These are phyloP conservation scores for Anser cygnoides DNA, from an alignment of 2,113 vertebrate species.

Conservation along the genomic window DNA sequence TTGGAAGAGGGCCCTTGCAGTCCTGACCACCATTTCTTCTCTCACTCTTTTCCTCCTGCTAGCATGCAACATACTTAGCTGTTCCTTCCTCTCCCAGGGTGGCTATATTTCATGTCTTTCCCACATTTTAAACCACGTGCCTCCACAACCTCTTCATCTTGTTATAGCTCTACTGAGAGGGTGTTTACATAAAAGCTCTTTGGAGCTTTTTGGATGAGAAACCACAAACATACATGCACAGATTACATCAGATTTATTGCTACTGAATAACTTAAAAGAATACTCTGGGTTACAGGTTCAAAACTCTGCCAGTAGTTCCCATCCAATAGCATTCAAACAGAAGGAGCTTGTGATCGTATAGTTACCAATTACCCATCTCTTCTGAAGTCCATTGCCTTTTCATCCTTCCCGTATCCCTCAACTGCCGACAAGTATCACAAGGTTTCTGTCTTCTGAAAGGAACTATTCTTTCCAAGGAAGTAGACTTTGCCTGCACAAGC, in stretches of 20 bases:
- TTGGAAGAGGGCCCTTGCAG: background rate
- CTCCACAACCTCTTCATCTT: constrained; percentile 12
- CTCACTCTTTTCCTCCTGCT: background rate
- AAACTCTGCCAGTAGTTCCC: background rate
- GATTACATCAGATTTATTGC: constrained; percentile 50
- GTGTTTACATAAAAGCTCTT: constrained; percentile 61
- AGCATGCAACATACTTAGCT: background rate
- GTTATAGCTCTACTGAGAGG: constrained; percentile 42
- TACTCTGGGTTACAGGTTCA: constrained; percentile 35
- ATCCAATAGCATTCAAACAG: background rate
- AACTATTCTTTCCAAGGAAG: background rate
- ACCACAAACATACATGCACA: constrained; percentile 37
- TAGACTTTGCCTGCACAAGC: background rate
- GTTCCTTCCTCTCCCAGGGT: background rate
- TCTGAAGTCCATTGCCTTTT: background rate
- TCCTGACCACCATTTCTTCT: background rate
- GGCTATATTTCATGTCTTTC: constrained; percentile 33
- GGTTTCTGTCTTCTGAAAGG: background rate
- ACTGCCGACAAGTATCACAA: background rate
- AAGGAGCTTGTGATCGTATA: background rate
- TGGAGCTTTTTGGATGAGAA: constrained; percentile 58
- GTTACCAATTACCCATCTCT: background rate
- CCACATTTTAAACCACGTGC: constrained; percentile 28
- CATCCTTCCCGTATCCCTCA: background rate
- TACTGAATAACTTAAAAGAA: constrained; percentile 16